These are phyloP conservation scores for Dipus sagitta DNA, from an alignment of 2,797 vertebrate genomes.

Conservation along the genomic window DNA sequence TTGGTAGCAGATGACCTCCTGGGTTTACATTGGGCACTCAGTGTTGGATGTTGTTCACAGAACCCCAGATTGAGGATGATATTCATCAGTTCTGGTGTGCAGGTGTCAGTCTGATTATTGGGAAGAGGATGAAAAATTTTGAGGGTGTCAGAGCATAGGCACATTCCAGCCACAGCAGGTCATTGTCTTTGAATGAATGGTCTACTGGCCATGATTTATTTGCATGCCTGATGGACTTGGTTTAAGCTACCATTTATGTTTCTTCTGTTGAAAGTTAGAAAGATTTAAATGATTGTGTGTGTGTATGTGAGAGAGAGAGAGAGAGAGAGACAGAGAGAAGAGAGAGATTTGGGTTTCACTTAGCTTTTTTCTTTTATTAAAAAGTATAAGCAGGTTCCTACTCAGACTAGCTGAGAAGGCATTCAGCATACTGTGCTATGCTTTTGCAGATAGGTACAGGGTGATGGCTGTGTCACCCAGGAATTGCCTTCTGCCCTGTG, in stretches of 20 bases:
- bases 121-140: conserved; percentile 74
- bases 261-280: conserved; percentile 80
- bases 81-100: not conserved
- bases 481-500: not conserved
- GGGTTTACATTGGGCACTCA: not conserved
- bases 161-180: conserved; percentile 79
- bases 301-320: not conserved
- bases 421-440: not conserved
- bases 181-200: conserved; percentile 82
- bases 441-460: not conserved
- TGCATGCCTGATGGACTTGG: conserved; percentile 77
- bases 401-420: not conserved
- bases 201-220: conserved; percentile 83
- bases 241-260: conserved; percentile 80
- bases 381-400: not conserved
- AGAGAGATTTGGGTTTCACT: conserved; percentile 45
- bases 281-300: conserved; percentile 84
- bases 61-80: not conserved
- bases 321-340: conserved; percentile 64
- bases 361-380: not conserved
- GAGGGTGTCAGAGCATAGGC: conserved; percentile 79
- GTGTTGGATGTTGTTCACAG: not conserved
- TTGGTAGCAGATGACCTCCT: conserved; percentile 6
- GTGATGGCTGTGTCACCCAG: not conserved
- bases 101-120: conserved; percentile 74